Conservation (phyloP, 2,113 vertebrate species). For the Urocitellus parryii region DNA sequence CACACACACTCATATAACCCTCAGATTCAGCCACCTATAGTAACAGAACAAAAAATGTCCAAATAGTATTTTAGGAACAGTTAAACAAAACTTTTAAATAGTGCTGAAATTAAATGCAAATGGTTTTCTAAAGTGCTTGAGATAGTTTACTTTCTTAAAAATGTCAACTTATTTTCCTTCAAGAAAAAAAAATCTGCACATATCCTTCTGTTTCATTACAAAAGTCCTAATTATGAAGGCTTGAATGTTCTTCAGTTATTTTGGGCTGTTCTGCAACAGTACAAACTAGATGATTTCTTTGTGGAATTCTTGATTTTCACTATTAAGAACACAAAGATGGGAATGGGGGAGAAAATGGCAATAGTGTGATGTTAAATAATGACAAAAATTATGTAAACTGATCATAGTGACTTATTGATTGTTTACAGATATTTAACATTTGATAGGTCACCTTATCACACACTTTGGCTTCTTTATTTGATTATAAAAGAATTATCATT, state of each 20-base stretch:
- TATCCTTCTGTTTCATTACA: background rate
- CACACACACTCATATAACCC: background rate
- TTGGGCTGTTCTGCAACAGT: background rate
- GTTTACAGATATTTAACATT: background rate
- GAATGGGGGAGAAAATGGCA: background rate
- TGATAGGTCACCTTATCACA: background rate
- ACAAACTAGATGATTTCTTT: background rate
- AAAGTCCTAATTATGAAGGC: background rate
- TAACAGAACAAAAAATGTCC: background rate
- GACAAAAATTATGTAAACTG: background rate
- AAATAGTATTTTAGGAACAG: background rate
- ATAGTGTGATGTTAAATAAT: background rate
- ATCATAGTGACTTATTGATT: background rate
- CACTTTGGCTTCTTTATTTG: background rate
- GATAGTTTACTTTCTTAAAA: background rate
- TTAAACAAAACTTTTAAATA: conserved; percentile 20
- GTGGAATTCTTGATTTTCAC: background rate
- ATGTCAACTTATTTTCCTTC: conserved; percentile 4
- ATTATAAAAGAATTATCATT: conserved; percentile 2
- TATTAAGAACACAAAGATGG: background rate
- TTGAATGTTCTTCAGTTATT: background rate
- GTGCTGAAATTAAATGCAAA: background rate
- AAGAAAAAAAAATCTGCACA: background rate
- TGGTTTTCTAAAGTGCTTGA: background rate
- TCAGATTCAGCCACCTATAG: background rate